A percentile compares a stretch with the other conserved stretches of the same genome.
These are phyloP conservation scores for Heterochromis multidens DNA, from an alignment of 2,113 vertebrate species.

Conservation along the genomic window DNA sequence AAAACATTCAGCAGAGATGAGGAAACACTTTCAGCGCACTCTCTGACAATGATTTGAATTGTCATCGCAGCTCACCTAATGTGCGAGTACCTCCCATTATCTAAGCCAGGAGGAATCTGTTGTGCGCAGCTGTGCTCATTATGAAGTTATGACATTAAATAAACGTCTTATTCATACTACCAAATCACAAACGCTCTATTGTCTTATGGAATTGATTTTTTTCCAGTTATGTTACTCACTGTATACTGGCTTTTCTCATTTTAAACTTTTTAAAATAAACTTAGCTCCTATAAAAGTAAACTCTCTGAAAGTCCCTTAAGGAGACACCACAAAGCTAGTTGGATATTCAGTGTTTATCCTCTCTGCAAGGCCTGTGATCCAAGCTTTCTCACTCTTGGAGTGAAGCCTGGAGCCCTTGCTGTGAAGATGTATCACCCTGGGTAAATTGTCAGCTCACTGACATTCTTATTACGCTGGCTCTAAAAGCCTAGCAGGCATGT, in stretches of 20 bases:
- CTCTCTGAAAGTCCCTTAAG: neutral
- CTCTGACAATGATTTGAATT: constrained; percentile 37
- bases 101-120: constrained; percentile 52
- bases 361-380: constrained; percentile 1
- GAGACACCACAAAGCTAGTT: neutral
- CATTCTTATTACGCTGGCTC: constrained; percentile 46
- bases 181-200: neutral
- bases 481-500: constrained; percentile 42
- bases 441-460: constrained; percentile 45
- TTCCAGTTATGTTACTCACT: neutral
- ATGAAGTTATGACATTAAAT: constrained; percentile 25
- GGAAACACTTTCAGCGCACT: constrained; percentile 45
- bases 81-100: constrained; percentile 10
- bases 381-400: constrained; percentile 25
- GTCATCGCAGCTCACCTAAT: constrained; percentile 35
- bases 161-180: neutral
- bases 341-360: constrained; percentile 41
- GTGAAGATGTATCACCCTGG: constrained; percentile 41
- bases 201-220: neutral
- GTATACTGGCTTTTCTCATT: neutral
- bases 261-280: neutral
- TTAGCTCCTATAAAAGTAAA: neutral
- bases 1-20: constrained; percentile 60
- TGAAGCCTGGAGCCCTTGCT: constrained; percentile 27
- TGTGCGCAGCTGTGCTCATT: constrained; percentile 58